These are phyloP conservation scores for Sebastes hubbsi DNA, from an alignment of 2,797 vertebrate species.

Conservation along the genomic window DNA sequence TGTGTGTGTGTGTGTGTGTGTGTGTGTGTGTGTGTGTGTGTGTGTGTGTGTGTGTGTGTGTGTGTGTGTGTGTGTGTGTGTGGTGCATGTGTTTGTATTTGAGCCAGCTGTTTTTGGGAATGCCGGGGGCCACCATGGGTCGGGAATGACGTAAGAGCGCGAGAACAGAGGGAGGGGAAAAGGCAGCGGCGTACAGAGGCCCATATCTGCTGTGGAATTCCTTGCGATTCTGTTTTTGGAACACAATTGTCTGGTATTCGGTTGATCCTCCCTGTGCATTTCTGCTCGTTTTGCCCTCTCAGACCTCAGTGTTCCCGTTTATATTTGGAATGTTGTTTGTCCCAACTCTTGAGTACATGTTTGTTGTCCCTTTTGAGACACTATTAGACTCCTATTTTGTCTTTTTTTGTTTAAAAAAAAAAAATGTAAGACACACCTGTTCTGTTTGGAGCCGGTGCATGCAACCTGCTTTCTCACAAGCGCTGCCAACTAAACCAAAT, in stretches of 20 bases:
- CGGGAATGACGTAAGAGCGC: slow-evolving; percentile 70
- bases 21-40: background rate
- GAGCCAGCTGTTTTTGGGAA: slow-evolving; percentile 78
- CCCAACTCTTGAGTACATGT: slow-evolving; percentile 13
- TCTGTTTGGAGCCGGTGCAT: background rate
- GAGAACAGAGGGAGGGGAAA: slow-evolving; percentile 32
- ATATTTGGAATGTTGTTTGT: slow-evolving; percentile 54
- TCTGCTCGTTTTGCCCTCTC: slow-evolving; percentile 18
- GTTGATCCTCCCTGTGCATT: slow-evolving; percentile 62
- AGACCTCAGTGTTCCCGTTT: slow-evolving; percentile 53
- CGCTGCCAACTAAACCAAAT: slow-evolving; percentile 11
- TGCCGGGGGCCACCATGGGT: slow-evolving; percentile 66
- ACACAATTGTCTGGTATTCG: slow-evolving; percentile 68
- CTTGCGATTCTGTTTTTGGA: slow-evolving; percentile 80
- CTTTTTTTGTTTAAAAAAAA: background rate
- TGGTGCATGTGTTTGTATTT: slow-evolving; percentile 64
- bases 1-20: background rate
- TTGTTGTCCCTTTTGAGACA: slow-evolving; percentile 12
- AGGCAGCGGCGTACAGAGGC: slow-evolving; percentile 13
- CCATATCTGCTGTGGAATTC: slow-evolving; percentile 81
- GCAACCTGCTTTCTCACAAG: slow-evolving; percentile 31
- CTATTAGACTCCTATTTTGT: background rate
- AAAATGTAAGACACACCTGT: slow-evolving; percentile 1
- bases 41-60: slow-evolving; percentile 15
- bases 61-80: background rate